Conservation (phyloP, 2,797 vertebrate species). For the Crypturellus tataupa region DNA sequence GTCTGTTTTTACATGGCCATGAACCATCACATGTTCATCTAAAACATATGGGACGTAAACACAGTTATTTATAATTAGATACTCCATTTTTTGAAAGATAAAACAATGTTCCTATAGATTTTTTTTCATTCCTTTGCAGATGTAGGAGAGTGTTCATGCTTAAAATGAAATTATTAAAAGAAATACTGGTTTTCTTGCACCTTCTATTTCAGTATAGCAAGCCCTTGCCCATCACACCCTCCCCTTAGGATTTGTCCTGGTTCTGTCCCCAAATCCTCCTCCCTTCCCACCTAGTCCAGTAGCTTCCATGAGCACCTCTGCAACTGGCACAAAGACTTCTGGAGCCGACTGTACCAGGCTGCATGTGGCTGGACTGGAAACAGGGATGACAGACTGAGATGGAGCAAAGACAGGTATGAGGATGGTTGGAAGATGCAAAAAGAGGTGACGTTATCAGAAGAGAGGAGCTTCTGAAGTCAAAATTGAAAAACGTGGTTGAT, state of each 20-base stretch:
- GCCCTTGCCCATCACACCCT: background rate
- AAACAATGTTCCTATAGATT: background rate
- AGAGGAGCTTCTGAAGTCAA: background rate
- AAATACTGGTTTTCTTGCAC: background rate
- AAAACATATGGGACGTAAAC: background rate
- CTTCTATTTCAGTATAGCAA: constrained; percentile 8
- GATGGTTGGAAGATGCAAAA: background rate
- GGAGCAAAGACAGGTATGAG: constrained; percentile 15
- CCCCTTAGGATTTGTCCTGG: background rate
- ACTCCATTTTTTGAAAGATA: background rate
- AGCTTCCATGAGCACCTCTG: background rate
- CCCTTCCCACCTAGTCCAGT: background rate
- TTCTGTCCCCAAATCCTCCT: background rate
- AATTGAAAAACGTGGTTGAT: background rate
- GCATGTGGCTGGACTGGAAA: background rate
- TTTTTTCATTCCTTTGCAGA: background rate
- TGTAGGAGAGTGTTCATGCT: background rate
- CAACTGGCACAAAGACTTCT: background rate
- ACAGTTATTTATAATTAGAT: background rate
- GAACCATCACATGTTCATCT: background rate
- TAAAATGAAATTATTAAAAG: background rate
- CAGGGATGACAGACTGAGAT: background rate
- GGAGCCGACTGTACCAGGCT: constrained; percentile 11
- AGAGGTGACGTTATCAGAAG: background rate
- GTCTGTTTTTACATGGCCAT: background rate